Base-by-base conservation (phyloP, 2,113 vertebrate genomes). In the Sphaerodactylus townsendi region DNA sequence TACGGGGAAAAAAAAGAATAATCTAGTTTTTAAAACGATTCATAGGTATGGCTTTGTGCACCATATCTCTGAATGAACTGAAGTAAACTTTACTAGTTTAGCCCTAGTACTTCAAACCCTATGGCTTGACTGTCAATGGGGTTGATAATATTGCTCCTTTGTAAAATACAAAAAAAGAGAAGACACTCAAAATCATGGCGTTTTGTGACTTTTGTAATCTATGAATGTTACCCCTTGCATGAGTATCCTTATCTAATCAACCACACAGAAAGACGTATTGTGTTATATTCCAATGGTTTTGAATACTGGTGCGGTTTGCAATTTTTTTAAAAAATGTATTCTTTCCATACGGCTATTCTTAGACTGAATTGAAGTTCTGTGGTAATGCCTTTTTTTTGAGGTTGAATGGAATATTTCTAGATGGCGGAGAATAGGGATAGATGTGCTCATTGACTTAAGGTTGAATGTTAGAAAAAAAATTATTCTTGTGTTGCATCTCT, bases 221-320 rank as follows among this genome's bases (percentile, higher is more conserved):
- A 90, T 94, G 86, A 92, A 86, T 95, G 94, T 96, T 95, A 92
- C 94, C 93, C 93, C 95, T 95, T 95, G 95, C 93, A 95, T 94
- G 94, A 92, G 85, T 91, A 90, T 94, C 85, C 89, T 80, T 93
- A 94, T 90, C 76, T 92, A 88, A 92, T 2, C 9, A 92, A 88
- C 85, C 93, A 91, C 88, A 89, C 68, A 65, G 69, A 79, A 90
- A 87, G 71, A 81, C 75, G 90, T 92, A 77, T 66, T 92, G 88
- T 94, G 79, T 94, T 95, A 91, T 88, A 95, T 96, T 94, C 87
- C 88, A 86, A 84, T 86, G 92, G 76, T 92, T 91, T 93, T 93
- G 90, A 85, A 92, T 87, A 89, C 89, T 92, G 91, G 93, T 95
- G 90, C 88, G 90, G 83, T 87, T 87, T 92, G 93, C 93, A 91